Evolutionary conservation across 1,140 invertebrate species (phyloP).

Genomic region (Aleiodes sp.): DNA sequence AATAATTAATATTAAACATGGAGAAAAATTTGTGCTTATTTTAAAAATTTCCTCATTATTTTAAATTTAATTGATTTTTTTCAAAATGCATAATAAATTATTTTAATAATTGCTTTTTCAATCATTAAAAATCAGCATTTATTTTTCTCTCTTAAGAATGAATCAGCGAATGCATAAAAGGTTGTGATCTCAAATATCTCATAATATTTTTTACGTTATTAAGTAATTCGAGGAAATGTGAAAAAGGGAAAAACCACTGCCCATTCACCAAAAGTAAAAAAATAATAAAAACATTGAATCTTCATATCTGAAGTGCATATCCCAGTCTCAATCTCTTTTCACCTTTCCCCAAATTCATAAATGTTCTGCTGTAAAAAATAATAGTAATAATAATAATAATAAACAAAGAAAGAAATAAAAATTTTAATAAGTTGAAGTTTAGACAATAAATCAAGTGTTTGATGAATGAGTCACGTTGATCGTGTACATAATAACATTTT

Average conservation of each 20-base stretch:
- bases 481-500: too few relatives aligned
- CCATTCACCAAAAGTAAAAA: background rate
- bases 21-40: background rate
- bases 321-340: constrained; percentile 1
- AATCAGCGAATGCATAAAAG: constrained; percentile 15
- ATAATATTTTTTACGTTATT: background rate
- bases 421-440: constrained; percentile 17
- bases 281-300: background rate
- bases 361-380: constrained; percentile 1
- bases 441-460: constrained; percentile 21
- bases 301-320: constrained; percentile 28
- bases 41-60: background rate
- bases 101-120: too few relatives aligned
- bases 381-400: too few relatives aligned
- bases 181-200: constrained; percentile 26
- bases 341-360: background rate
- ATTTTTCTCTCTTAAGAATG: background rate
- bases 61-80: background rate
- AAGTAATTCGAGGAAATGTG: background rate
- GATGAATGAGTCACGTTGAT: background rate
- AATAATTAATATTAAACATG: background rate
- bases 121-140: too few relatives aligned
- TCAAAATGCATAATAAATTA: too few relatives aligned
- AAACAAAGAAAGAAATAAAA: too few relatives aligned
- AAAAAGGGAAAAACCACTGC: background rate